Evolutionary conservation across 2,888 invertebrate genomes (phyloP).

Genomic region (Synergus japonicus): DNA sequence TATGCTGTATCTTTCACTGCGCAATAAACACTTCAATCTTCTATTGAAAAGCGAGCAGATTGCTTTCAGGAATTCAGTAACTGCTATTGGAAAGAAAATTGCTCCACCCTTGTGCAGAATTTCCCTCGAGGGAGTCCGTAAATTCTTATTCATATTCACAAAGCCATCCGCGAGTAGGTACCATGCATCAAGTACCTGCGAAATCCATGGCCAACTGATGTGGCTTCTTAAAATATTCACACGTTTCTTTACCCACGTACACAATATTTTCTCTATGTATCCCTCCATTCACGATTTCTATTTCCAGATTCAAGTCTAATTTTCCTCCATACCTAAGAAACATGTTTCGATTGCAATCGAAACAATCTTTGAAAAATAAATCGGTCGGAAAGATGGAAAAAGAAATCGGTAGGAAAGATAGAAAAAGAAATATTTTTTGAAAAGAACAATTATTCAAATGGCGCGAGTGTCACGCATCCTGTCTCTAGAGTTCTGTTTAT

Average conservation of each 20-base stretch:
- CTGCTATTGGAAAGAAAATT: conserved; percentile 14
- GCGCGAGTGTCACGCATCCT: background rate
- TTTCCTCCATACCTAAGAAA: background rate
- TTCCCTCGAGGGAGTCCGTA: conserved; percentile 18
- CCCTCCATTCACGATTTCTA: background rate
- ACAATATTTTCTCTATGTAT: background rate
- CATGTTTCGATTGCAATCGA: background rate
- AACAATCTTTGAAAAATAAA: background rate
- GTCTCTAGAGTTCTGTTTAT: background rate
- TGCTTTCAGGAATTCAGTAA: conserved; percentile 18
- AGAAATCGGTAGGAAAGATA: too few relatives aligned
- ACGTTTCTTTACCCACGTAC: background rate
- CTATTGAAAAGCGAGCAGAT: conserved; percentile 16
- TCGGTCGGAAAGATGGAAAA: background rate
- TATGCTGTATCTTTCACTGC: background rate
- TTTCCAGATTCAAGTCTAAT: conserved; percentile 2
- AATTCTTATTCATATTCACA: conserved; percentile 36
- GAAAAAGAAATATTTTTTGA: background rate
- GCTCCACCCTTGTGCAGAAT: conserved; percentile 9
- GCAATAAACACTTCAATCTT: conserved; percentile 5
- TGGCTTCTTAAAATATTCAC: conserved; percentile 22
- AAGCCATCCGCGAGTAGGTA: conserved; percentile 17
- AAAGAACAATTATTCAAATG: background rate
- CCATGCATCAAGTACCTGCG: conserved; percentile 15
- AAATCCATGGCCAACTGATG: background rate